Base-by-base conservation (phyloP, 2,888 invertebrate species). In the Caprella mutica region DNA sequence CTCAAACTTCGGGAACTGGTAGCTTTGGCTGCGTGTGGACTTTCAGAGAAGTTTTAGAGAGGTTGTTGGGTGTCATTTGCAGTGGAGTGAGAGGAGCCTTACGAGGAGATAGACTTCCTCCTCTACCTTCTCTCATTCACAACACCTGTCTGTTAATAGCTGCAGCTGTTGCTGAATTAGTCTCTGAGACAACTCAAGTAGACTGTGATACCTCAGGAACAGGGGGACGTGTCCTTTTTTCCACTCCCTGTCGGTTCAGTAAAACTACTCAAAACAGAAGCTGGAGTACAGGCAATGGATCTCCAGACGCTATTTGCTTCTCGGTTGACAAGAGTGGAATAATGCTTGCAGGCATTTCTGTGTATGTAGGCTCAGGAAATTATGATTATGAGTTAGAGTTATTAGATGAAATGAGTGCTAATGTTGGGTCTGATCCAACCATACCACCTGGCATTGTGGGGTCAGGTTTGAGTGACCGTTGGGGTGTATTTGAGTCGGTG, bases 241-340 rank as follows among this genome's bases (percentile, higher is more conserved):
- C 57, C 44, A 92, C 93, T 0, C 89, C 91, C 0, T 86, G 87
- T 33, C 80, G 96, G 26, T 97, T 96, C 73, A 86, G 89, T 40
- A 82, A 91, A 48, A 85, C 87, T 43, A 93, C 92, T 72, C 83
- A 86, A 66, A 84, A 85, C 50, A 81, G 91, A 43, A 86, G 88
- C 0, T 97, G 97, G 97, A 94, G 96, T 72, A 92, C 94, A 0
- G 92, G 94, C 3, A 92, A 91, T 72, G 94, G 94, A 29, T 91
- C 91, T 9, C 91, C 94, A 0, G 97, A 98, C 75, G 94, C 94
- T 0, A 86, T 98, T 68, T 89, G 89, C 69, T 92, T 96, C 70
- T 84, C 85, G 33, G 93, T 96, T 9, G 94, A 97, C 75, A 79
- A 86, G 21, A 78, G 86, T 0, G 48, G 94, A 2, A 82, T 96